phyloP scores from a whole-genome alignment of 2,797 vertebrate species.

The Babyrousa celebensis region DNA sequence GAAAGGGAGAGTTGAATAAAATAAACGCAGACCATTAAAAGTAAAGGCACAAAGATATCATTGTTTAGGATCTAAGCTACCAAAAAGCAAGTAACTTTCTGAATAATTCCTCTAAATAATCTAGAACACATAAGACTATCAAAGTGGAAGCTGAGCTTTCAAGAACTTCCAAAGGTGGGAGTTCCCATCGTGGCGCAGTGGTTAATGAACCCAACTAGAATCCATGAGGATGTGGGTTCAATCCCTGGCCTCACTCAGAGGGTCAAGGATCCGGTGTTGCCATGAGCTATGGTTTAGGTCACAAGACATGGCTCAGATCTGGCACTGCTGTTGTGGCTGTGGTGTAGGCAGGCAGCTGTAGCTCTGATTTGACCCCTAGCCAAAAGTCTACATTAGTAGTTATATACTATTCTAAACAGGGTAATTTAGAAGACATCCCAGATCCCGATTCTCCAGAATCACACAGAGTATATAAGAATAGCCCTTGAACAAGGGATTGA shows the following conservation, averaged over 20 bases:
- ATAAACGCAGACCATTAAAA: background rate
- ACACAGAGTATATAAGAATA: background rate
- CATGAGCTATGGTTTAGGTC: too few relatives aligned
- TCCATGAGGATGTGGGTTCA: too few relatives aligned
- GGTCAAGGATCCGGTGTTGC: too few relatives aligned
- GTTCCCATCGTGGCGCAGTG: too few relatives aligned
- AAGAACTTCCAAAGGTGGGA: background rate
- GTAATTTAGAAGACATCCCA: slow-evolving; percentile 16
- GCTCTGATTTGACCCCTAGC: too few relatives aligned
- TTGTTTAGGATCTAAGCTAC: slow-evolving; percentile 36
- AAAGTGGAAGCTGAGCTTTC: background rate
- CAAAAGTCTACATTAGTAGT: background rate
- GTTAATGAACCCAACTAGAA: too few relatives aligned
- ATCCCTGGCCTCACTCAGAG: too few relatives aligned
- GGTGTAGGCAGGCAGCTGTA: too few relatives aligned
- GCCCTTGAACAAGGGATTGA: background rate
- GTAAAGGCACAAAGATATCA: background rate
- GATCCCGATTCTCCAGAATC: background rate
- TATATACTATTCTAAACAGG: slow-evolving; percentile 21
- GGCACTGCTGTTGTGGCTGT: too few relatives aligned
- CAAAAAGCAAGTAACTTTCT: slow-evolving; percentile 28
- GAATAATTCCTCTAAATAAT: slow-evolving; percentile 38
- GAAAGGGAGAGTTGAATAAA: slow-evolving; percentile 58
- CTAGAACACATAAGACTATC: background rate
- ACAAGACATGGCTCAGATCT: too few relatives aligned